Conservation (phyloP, 2,888 invertebrate genomes). For the Homarus gammarus region DNA sequence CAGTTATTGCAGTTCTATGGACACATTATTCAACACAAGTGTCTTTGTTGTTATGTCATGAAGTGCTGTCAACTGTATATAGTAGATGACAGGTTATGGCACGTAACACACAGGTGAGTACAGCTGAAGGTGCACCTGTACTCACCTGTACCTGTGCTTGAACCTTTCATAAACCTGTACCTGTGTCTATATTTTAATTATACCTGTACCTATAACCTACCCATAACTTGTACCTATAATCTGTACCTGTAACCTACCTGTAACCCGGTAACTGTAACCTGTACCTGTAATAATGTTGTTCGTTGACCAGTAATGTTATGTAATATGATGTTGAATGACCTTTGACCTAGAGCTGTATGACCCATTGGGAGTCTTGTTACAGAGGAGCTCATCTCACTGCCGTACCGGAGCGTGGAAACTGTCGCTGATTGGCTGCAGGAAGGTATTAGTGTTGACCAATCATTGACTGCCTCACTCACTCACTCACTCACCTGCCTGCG, state of each 20-base stretch:
- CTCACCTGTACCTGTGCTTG: not conserved
- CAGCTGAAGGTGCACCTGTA: no score
- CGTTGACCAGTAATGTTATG: not conserved
- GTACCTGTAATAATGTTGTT: no score
- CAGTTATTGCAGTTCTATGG: no score
- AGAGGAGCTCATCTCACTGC: conserved; percentile 54
- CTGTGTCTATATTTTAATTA: not conserved
- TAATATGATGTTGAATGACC: not conserved
- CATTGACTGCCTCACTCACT: not conserved
- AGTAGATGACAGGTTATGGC: no score
- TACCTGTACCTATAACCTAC: not conserved
- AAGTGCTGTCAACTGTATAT: no score
- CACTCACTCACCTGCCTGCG: not conserved
- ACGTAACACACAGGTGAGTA: no score
- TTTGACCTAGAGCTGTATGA: not conserved
- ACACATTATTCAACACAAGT: no score
- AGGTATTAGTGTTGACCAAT: conserved; percentile 67
- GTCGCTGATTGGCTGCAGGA: conserved; percentile 73
- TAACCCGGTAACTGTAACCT: no score
- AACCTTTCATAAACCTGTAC: not conserved
- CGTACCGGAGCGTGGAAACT: conserved; percentile 65
- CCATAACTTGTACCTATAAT: no score
- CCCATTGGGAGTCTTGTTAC: conserved; percentile 33
- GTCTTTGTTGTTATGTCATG: no score
- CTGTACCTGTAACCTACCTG: no score